Conservation (phyloP, 2,888 invertebrate species). For the Campoplex nolae region DNA sequence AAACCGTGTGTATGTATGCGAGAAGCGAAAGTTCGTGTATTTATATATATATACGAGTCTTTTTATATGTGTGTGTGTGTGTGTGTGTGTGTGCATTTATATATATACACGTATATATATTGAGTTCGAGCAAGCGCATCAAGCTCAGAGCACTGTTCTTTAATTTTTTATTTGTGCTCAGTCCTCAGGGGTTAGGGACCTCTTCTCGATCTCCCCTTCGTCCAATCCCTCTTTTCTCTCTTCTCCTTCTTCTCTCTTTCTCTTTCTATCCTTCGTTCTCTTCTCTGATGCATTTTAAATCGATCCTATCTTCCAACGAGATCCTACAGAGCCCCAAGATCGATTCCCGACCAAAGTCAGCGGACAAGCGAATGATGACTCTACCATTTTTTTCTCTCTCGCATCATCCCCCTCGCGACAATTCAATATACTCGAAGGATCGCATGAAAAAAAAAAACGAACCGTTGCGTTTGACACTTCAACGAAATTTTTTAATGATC, state of each 20-base stretch:
- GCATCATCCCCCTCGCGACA: slow-evolving; percentile 54
- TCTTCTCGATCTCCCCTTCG: slow-evolving; percentile 67
- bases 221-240: background rate
- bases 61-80: background rate
- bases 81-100: background rate
- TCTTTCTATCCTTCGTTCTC: slow-evolving; percentile 11
- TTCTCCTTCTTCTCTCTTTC: background rate
- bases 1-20: slow-evolving; percentile 2
- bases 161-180: slow-evolving; percentile 80
- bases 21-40: slow-evolving; percentile 50
- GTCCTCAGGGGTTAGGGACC: slow-evolving; percentile 79
- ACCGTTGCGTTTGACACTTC: slow-evolving; percentile 26
- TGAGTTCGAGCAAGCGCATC: slow-evolving; percentile 49
- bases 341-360: slow-evolving; percentile 62
- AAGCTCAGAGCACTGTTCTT: slow-evolving; percentile 60
- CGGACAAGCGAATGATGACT: slow-evolving; percentile 63
- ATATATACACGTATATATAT: background rate
- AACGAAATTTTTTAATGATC: background rate
- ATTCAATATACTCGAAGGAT: slow-evolving; percentile 45
- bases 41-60: background rate
- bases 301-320: slow-evolving; percentile 68
- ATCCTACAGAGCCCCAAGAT: slow-evolving; percentile 58
- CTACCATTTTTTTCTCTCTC: slow-evolving; percentile 28
- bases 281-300: slow-evolving; percentile 74
- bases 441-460: background rate